A percentile compares a stretch with the other conserved stretches of the same genome.
phyloP scores from a whole-genome alignment of 2,113 vertebrate species.

The Dromas ardeola region DNA sequence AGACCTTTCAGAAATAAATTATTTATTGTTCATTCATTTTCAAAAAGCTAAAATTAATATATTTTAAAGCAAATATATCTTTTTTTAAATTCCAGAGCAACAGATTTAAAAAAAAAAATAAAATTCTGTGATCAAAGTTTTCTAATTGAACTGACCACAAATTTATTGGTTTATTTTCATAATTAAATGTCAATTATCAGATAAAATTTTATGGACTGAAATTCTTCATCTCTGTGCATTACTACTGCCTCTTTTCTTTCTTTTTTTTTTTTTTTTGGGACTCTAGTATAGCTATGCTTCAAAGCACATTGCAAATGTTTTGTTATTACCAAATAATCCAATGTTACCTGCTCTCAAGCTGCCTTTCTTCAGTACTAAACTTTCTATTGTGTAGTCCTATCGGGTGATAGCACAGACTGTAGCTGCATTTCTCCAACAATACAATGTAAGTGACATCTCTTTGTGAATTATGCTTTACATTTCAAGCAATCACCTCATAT shows the following conservation, averaged over 20 bases:
- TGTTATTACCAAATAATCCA: background rate
- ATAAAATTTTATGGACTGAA: background rate
- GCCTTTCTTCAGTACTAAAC: background rate
- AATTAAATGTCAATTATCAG: background rate
- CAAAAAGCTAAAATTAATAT: background rate
- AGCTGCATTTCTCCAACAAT: background rate
- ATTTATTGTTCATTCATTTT: background rate
- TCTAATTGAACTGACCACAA: background rate
- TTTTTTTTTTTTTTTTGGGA: background rate
- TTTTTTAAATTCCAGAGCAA: background rate
- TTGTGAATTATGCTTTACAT: slow-evolving; percentile 70
- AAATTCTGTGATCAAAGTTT: background rate
- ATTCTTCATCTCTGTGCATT: background rate
- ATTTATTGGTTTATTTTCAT: background rate
- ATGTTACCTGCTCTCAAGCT: background rate
- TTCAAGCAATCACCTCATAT: slow-evolving; percentile 55
- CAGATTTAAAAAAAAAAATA: background rate
- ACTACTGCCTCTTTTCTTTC: background rate
- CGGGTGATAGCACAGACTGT: slow-evolving; percentile 27
- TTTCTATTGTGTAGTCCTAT: slow-evolving; percentile 42
- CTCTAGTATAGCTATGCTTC: background rate
- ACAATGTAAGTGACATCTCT: background rate
- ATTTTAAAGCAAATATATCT: background rate
- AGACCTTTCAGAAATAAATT: background rate
- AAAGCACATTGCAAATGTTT: background rate